Conservation (phyloP, 2,113 vertebrate species). For the Indicator maculatus region DNA sequence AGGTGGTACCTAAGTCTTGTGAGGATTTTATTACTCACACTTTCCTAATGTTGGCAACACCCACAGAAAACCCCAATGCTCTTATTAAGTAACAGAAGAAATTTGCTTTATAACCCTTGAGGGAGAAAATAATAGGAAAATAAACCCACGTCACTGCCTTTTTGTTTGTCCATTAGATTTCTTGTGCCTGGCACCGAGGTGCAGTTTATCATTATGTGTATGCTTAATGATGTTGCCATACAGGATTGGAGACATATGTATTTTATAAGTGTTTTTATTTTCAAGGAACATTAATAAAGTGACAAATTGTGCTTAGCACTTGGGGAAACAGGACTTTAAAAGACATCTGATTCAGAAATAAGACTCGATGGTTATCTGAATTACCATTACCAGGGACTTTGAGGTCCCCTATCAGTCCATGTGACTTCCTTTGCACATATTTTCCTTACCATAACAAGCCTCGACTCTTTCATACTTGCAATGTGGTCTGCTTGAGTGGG, state of each 20-base stretch:
- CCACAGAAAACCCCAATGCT: conserved; percentile 60
- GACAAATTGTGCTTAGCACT: neutral
- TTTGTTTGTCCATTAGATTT: conserved; percentile 54
- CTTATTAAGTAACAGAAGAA: conserved; percentile 66
- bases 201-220: neutral
- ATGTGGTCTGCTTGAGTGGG: neutral
- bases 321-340: conserved; percentile 17
- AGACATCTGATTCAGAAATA: conserved; percentile 41
- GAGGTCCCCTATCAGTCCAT: conserved; percentile 43
- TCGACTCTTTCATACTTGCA: conserved; percentile 20
- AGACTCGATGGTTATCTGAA: conserved; percentile 57
- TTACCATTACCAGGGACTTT: conserved; percentile 46
- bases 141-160: neutral
- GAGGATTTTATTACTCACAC: conserved; percentile 67
- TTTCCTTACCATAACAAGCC: conserved; percentile 48
- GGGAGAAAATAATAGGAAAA: conserved; percentile 69
- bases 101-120: conserved; percentile 59
- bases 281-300: neutral
- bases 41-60: conserved; percentile 56
- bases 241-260: neutral
- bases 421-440: conserved; percentile 62
- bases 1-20: conserved; percentile 43
- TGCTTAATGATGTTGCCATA: neutral
- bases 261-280: conserved; percentile 1
- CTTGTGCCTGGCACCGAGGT: neutral